Evolutionary conservation across 1,140 invertebrate genomes (phyloP), one percentile per base, ranked within the genome.

Genomic region (Ips typographus): DNA sequence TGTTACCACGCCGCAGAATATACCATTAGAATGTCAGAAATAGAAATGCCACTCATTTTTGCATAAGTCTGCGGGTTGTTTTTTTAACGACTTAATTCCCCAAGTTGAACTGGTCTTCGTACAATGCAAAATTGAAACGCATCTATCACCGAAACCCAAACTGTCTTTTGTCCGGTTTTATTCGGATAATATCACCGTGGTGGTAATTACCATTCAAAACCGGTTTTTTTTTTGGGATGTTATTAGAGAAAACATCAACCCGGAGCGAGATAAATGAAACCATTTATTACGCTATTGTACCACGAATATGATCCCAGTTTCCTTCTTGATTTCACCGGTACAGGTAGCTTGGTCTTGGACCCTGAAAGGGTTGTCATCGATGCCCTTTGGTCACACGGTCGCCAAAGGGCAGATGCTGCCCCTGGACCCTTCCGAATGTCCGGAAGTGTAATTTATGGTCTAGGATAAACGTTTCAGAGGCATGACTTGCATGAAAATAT

Each of bases 401-500:
- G 37, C 58, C 42, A 59, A 57, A 62, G 65, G 65, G 57, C 70
- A 71, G 70, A 71, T 71, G 70, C 70, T 71, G 70, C 49, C 53
- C 44, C 57, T 71, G 70, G 70, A 71, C 70, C 64, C 70, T 61
- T 41, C 59, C 8, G 52, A 66, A 55, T 56, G 40, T 39, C 39
- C 38, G 2, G 67, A 61, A 22, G 22, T 22, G 68, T 71, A 66
- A 71, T 71, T 67, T 67, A 67, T 68, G 40, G 63, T 58, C 65
- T 37, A 44, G 49, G 52, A 56, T 71, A 71, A 71, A 71, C 70
- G 70, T 68, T 71, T 64, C 40, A 62, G 66, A 68, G 70, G 70
- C 70, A 71, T 71, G 70, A 71, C 70, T 71, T 71, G 65, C 65
- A 62, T 63, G 59, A 67, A 71, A 65, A 65, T 65, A 43, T 39